Conservation (phyloP, 2,113 vertebrate species). For the Aplodontia rufa region DNA sequence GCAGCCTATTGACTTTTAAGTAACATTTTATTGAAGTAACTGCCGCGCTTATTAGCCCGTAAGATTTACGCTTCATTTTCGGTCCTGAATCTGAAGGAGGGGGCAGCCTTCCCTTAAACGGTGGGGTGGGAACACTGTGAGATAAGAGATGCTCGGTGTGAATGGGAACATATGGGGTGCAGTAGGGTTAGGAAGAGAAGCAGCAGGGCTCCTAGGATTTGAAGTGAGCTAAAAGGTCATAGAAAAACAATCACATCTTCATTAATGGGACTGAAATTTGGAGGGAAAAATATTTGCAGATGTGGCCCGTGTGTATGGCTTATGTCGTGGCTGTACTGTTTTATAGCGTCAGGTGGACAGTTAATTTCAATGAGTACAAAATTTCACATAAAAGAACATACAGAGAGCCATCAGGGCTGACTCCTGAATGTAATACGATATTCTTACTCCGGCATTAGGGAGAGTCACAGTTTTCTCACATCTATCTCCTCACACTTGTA, state of each 20-base stretch:
- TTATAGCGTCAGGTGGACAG: slow-evolving; percentile 38
- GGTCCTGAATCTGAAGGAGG: slow-evolving; percentile 80
- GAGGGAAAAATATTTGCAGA: slow-evolving; percentile 82
- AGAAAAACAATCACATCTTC: slow-evolving; percentile 68
- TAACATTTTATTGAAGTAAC: slow-evolving; percentile 90
- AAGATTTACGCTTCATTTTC: slow-evolving; percentile 91
- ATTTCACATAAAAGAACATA: not conserved
- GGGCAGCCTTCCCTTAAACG: slow-evolving; percentile 60
- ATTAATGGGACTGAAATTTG: slow-evolving; percentile 65
- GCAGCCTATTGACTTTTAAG: slow-evolving; percentile 90
- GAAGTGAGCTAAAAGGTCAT: slow-evolving; percentile 33
- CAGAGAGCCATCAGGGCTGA: not conserved
- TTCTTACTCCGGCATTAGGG: slow-evolving; percentile 56
- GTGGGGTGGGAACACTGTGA: slow-evolving; percentile 11
- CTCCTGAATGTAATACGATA: slow-evolving; percentile 3
- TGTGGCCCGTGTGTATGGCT: slow-evolving; percentile 71
- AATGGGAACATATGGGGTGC: slow-evolving; percentile 14
- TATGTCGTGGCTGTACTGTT: slow-evolving; percentile 9
- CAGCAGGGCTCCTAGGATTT: slow-evolving; percentile 9
- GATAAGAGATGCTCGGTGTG: not conserved
- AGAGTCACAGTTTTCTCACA: slow-evolving; percentile 46
- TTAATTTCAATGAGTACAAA: slow-evolving; percentile 35
- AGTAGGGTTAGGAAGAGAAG: slow-evolving; percentile 32
- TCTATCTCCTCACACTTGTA: slow-evolving; percentile 56
- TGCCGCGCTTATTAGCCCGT: slow-evolving; percentile 89